phyloP scores from a whole-genome alignment of 1,140 invertebrate species.

The Calliphora vicina region DNA sequence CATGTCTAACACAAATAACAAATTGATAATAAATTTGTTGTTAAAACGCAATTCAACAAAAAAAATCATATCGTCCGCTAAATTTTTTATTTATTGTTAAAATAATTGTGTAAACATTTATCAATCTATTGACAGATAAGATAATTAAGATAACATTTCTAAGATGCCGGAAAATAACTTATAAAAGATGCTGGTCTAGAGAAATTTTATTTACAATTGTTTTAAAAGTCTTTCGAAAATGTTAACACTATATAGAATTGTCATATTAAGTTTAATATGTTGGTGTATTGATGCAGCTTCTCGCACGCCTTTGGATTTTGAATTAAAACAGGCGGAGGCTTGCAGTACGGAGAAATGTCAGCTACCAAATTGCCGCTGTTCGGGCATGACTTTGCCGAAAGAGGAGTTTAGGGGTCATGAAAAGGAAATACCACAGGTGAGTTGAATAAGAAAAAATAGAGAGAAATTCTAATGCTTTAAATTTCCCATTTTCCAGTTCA shows the following conservation, averaged over 20 bases:
- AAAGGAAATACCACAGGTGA: conserved; percentile 64
- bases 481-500: conserved; percentile 65
- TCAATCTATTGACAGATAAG: neutral
- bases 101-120: neutral
- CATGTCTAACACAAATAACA: too few species aligned
- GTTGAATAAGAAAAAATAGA: neutral
- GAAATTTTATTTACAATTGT: neutral
- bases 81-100: neutral
- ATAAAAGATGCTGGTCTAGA: neutral
- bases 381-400: conserved; percentile 54
- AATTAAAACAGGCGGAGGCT: conserved; percentile 44
- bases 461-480: conserved; percentile 1
- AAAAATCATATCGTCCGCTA: neutral
- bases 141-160: neutral
- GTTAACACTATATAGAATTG: neutral
- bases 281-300: neutral
- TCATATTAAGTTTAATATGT: neutral
- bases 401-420: conserved; percentile 53
- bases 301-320: neutral
- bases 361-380: conserved; percentile 66
- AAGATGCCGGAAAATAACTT: neutral
- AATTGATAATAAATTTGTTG: neutral
- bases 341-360: conserved; percentile 57
- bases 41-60: neutral
- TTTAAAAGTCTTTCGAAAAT: neutral